A percentile compares a stretch with the other conserved stretches of the same genome.
Conservation (phyloP, 2,113 vertebrate genomes). For the Erpornis zantholeuca region DNA sequence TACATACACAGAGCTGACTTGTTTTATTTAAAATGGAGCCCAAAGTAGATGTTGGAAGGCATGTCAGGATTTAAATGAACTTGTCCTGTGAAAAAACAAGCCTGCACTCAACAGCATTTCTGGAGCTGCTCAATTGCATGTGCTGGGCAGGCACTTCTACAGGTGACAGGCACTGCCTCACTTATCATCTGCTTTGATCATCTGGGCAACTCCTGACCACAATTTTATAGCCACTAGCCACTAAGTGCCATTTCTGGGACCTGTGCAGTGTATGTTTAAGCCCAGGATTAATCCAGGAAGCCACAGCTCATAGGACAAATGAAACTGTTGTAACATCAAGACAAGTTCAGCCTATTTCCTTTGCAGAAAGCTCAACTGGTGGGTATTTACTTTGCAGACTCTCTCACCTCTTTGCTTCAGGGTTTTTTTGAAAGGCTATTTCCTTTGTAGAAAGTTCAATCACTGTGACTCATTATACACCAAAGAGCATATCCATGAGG, state of each 20-base stretch:
- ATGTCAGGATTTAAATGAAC: not conserved
- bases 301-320: not conserved
- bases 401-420: not conserved
- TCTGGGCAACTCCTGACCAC: not conserved
- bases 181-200: not conserved
- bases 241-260: not conserved
- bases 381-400: not conserved
- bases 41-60: not conserved
- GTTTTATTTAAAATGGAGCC: not conserved
- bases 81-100: not conserved
- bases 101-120: not conserved
- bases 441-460: conserved; percentile 16
- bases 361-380: not conserved
- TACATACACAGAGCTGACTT: not conserved
- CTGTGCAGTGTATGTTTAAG: not conserved
- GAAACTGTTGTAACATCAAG: not conserved
- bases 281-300: not conserved
- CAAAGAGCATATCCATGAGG: not conserved
- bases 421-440: not conserved
- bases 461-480: not conserved
- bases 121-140: not conserved
- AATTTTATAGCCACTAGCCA: not conserved
- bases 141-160: not conserved
- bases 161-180: not conserved
- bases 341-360: not conserved